Evolutionary conservation across 2,888 invertebrate genomes (phyloP), one percentile per base, ranked within the genome.

Genomic region (Anarsia innoxiella): DNA sequence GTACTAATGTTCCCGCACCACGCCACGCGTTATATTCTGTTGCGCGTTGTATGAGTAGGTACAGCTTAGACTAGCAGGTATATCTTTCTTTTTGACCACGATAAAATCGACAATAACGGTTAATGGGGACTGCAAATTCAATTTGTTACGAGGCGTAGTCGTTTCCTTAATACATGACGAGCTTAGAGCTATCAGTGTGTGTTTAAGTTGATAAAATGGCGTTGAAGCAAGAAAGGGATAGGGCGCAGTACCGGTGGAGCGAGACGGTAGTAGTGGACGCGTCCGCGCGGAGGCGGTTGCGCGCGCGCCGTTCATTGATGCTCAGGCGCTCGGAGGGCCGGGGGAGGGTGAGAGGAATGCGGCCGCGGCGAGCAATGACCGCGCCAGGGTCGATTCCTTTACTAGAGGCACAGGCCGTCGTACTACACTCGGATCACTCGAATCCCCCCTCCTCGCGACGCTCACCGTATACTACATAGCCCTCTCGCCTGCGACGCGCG

Each of bases 301-400:
- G 76, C 72, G 72, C 68, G 72, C 72, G 78, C 66, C 76, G 78
- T 82, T 82, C 83, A 83, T 82, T 82, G 83, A 83, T 82, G 82
- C 75, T 69, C 76, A 71, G 73, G 78, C 79, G 76, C 74, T 45
- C 12, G 11, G 49, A 46, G 35, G 37, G 28, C 32, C 38, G 40
- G 42, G 60, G 67, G 62, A 54, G 66, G 56, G 69, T 62, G 67
- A 55, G 76, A 75, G 72, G 78, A 80, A 82, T 82, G 82, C 80
- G 82, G 78, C 74, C 82, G 82, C 71, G 72, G 77, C 83, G 83
- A 77, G 83, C 83, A 83, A 79, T 83, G 83, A 83, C 83, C 83
- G 80, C 79, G 77, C 78, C 83, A 83, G 83, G 83, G 83, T 80
- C 82, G 82, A 77, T 80, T 82, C 82, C 82, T 83, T 82, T 82